phyloP scores from a whole-genome alignment of 2,888 invertebrate genomes.

The Agonopterix heracliana region DNA sequence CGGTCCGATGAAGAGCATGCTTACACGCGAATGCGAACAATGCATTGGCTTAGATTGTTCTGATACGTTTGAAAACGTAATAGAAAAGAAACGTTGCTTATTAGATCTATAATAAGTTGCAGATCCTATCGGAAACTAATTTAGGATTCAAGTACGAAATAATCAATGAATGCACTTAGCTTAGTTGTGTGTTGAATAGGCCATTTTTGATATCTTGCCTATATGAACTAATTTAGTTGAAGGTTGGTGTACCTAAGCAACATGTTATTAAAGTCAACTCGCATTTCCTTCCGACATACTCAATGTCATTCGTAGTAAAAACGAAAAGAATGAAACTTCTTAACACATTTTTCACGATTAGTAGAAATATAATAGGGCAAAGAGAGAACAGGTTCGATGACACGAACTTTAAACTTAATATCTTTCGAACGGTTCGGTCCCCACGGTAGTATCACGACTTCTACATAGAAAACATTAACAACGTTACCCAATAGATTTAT shows the following conservation, averaged over 20 bases:
- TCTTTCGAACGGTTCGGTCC: conserved; percentile 41
- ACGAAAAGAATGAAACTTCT: too few relatives aligned
- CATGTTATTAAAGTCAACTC: too few relatives aligned
- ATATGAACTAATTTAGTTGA: too few relatives aligned
- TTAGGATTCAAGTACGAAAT: conserved; percentile 6
- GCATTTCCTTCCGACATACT: too few relatives aligned
- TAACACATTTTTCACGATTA: too few relatives aligned
- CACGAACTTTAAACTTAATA: conserved; percentile 39
- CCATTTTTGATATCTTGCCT: not conserved
- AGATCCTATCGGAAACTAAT: conserved; percentile 14
- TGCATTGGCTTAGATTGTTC: conserved; percentile 11
- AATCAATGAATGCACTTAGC: not conserved
- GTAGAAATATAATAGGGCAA: conserved; percentile 9
- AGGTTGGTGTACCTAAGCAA: too few relatives aligned
- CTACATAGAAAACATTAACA: conserved; percentile 53
- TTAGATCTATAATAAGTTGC: conserved; percentile 11
- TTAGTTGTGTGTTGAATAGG: conserved; percentile 11
- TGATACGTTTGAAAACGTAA: conserved; percentile 13
- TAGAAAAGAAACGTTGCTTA: conserved; percentile 10
- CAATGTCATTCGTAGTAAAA: too few relatives aligned
- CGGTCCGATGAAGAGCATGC: conserved; percentile 22
- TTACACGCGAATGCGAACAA: conserved; percentile 21
- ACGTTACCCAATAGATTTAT: conserved; percentile 62
- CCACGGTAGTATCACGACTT: conserved; percentile 61
- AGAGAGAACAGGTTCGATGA: conserved; percentile 30